A percentile compares a stretch with the other conserved stretches of the same genome.
phyloP scores from a whole-genome alignment of 1,140 invertebrate species.

The Drosophila murphyi region DNA sequence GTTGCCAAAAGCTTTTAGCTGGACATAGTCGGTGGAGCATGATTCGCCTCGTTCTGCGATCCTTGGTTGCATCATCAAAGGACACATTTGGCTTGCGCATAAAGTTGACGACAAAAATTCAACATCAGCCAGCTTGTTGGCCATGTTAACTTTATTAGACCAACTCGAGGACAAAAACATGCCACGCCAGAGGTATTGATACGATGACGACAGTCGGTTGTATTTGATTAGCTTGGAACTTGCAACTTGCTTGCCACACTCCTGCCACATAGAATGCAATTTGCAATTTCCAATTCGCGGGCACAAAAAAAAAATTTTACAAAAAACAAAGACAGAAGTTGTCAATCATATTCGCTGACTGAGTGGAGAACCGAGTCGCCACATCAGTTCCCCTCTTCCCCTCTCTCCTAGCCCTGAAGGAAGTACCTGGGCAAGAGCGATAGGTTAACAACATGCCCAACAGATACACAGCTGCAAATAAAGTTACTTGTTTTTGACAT shows the following conservation, averaged over 20 bases:
- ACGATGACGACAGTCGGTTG: constrained; percentile 44
- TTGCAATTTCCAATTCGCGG: constrained; percentile 23
- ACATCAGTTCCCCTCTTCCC: too few species aligned
- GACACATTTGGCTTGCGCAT: constrained; percentile 80
- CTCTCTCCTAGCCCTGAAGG: too few species aligned
- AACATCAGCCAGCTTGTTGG: constrained; percentile 72
- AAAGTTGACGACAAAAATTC: constrained; percentile 56
- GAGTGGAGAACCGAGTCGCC: too few species aligned
- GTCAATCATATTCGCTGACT: too few species aligned
- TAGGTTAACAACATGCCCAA: too few species aligned
- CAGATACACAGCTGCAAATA: too few species aligned
- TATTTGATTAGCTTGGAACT: constrained; percentile 45
- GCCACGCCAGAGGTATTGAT: constrained; percentile 16
- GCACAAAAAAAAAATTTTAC: not conserved
- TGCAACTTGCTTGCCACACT: constrained; percentile 17
- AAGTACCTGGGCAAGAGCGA: too few species aligned
- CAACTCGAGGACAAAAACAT: not conserved
- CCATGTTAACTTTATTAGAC: constrained; percentile 78
- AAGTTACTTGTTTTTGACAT: too few species aligned
- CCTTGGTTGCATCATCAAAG: constrained; percentile 62
- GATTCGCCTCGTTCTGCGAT: constrained; percentile 32
- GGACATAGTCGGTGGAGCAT: constrained; percentile 64
- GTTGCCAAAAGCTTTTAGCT: constrained; percentile 73
- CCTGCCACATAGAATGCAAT: constrained; percentile 51
- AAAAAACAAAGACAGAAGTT: too few species aligned